Evolutionary conservation across 2,113 vertebrate genomes (phyloP).

Genomic region (Bos javanicus): DNA sequence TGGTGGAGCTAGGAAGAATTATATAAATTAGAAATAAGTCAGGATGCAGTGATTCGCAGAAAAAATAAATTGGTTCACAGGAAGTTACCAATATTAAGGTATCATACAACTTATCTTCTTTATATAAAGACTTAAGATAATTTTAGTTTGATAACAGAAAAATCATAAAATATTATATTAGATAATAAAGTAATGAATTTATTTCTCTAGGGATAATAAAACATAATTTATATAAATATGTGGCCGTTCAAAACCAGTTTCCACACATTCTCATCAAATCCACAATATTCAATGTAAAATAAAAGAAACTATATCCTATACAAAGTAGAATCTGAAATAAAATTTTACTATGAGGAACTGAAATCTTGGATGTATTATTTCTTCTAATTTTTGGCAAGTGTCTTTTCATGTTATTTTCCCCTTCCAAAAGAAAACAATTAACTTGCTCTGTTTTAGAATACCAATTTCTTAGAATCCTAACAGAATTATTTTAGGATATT

Average conservation of each 20-base stretch:
- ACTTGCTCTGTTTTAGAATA: conserved; percentile 24
- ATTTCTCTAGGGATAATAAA: conserved; percentile 29
- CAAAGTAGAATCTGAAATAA: conserved; percentile 22
- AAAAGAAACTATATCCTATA: neutral
- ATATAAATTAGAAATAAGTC: conserved; percentile 31
- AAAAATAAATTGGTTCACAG: conserved; percentile 47
- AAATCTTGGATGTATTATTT: conserved; percentile 21
- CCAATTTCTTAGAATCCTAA: conserved; percentile 26
- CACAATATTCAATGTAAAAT: conserved; percentile 29
- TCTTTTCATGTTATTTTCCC: neutral
- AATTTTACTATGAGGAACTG: conserved; percentile 13
- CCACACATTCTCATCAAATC: conserved; percentile 25
- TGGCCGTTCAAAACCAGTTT: conserved; percentile 36
- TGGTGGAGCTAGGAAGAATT: conserved; percentile 6
- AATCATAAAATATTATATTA: conserved; percentile 12
- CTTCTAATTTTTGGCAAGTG: conserved; percentile 23
- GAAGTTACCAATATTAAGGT: conserved; percentile 16
- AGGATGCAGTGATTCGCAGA: conserved; percentile 15
- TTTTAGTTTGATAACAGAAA: conserved; percentile 31
- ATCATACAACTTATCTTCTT: neutral
- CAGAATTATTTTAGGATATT: conserved; percentile 20
- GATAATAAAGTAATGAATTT: conserved; percentile 8
- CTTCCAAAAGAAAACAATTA: conserved; percentile 15
- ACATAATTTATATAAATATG: neutral
- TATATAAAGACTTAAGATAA: conserved; percentile 17